Conservation (phyloP, 2,113 vertebrate species). For the Nycticorax nycticorax region DNA sequence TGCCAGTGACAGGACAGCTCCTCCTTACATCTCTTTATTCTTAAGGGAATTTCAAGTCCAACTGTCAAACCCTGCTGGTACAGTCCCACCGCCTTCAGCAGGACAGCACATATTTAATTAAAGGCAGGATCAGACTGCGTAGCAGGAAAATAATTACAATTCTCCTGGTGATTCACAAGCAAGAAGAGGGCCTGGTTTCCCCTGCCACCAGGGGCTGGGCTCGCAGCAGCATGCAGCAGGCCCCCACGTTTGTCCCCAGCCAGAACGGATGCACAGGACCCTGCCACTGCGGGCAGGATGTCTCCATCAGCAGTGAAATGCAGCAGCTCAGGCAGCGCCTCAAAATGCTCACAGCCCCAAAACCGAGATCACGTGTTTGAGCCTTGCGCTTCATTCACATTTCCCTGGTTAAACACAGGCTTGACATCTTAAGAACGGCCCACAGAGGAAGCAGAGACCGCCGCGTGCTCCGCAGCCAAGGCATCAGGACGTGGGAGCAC, state of each 20-base stretch:
- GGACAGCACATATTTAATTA: not conserved
- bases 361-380: not conserved
- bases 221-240: not conserved
- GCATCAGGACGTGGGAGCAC: accelerated
- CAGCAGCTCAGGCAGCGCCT: not conserved
- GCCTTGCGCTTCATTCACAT: not conserved
- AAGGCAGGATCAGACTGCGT: not conserved
- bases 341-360: not conserved
- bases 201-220: not conserved
- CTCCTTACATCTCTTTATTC: not conserved
- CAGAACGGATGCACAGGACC: accelerated
- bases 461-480: accelerated
- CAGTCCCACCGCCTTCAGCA: not conserved
- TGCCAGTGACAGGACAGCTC: not conserved
- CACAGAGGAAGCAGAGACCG: not conserved
- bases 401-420: accelerated
- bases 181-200: not conserved
- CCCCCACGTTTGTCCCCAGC: not conserved
- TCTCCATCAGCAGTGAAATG: not conserved
- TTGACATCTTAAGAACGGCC: not conserved
- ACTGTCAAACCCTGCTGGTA: not conserved
- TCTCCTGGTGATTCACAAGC: not conserved
- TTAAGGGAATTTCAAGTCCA: not conserved
- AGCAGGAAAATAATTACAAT: not conserved
- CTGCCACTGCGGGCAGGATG: not conserved